Base-by-base conservation (phyloP, 2,113 vertebrate species). In the Salvelinus alpinus region DNA sequence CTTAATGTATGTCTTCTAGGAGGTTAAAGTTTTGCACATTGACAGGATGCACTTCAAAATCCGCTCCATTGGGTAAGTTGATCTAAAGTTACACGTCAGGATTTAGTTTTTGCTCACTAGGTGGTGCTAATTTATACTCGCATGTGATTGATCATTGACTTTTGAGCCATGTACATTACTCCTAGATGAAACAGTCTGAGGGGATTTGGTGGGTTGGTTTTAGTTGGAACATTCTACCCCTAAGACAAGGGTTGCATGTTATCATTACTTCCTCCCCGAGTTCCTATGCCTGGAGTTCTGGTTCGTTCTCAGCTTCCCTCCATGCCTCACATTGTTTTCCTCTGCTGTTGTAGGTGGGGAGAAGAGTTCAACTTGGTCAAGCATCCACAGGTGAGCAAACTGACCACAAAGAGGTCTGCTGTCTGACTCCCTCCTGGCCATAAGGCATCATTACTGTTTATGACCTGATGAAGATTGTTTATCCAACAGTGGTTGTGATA, bases 341-440 rank as follows among this genome's bases (percentile, higher is more conserved):
- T 62, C 11, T 77, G 51, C 72, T 71, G 20, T 74, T 65, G 27
- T 76, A 99, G 98, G 66, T 99, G 98, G 98, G 98, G 98, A 70
- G 98, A 99, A 85, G 95, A 97, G 78, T 99, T 99, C 90, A 95
- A 92, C 68, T 81, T 99, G 70, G 69, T 14, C 2, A 99, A 99
- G 82, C 98, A 99, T 82, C 98, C 98, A 51, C 98, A 99, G 95
- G 98, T 99, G 93, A 65, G 89, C 5, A 1, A 44, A 1, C 7
- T 64, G 60, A 25, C 18, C 18, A 5, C 1, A 22, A 25, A 18
- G 7, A 25, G 7, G 7, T 22, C n/a, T 64, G 7, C n/a, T 22
- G 7, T 25, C 8, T 44, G 38, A 44, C 38, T 44, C 38, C 9
- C 38, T 44, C 38, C 18, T 64, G 22, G 62, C n/a, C 62, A 64